Conservation (phyloP, 2,113 vertebrate genomes). For the Sphyrna mokarran region DNA sequence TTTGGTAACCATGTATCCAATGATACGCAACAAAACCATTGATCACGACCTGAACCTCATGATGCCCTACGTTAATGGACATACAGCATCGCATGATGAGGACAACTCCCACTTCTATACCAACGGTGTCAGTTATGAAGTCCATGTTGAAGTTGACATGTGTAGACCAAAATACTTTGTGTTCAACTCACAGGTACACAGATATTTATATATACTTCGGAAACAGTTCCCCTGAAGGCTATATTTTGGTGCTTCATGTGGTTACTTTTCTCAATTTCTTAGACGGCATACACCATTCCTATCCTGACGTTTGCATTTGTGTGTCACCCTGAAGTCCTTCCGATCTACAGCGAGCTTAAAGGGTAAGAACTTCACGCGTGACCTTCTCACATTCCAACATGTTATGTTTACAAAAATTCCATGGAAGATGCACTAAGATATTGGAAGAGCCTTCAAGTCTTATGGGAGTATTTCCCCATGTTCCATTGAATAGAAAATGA, state of each 20-base stretch:
- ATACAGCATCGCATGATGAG: slow-evolving; percentile 51
- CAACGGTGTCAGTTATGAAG: slow-evolving; percentile 60
- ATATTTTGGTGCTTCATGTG: not conserved
- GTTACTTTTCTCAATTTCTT: slow-evolving; percentile 49
- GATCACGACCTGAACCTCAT: slow-evolving; percentile 56
- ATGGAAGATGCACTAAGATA: not conserved
- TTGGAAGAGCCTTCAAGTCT: not conserved
- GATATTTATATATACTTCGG: not conserved
- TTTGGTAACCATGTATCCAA: slow-evolving; percentile 43
- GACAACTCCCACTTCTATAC: slow-evolving; percentile 42
- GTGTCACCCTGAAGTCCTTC: slow-evolving; percentile 93
- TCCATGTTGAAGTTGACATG: slow-evolving; percentile 60
- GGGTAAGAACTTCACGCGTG: slow-evolving; percentile 62
- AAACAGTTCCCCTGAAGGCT: not conserved
- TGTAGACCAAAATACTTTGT: slow-evolving; percentile 88
- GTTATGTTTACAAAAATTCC: not conserved
- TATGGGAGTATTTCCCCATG: not conserved
- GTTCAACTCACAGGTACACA: slow-evolving; percentile 86
- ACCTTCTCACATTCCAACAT: not conserved
- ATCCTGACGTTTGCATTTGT: slow-evolving; percentile 97
- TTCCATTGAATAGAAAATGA: not conserved
- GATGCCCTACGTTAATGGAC: slow-evolving; percentile 64
- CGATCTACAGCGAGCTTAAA: slow-evolving; percentile 98
- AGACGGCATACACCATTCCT: slow-evolving; percentile 94
- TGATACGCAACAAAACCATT: slow-evolving; percentile 56